Base-by-base conservation (phyloP, 2,797 vertebrate species). In the Cossypha caffra region DNA sequence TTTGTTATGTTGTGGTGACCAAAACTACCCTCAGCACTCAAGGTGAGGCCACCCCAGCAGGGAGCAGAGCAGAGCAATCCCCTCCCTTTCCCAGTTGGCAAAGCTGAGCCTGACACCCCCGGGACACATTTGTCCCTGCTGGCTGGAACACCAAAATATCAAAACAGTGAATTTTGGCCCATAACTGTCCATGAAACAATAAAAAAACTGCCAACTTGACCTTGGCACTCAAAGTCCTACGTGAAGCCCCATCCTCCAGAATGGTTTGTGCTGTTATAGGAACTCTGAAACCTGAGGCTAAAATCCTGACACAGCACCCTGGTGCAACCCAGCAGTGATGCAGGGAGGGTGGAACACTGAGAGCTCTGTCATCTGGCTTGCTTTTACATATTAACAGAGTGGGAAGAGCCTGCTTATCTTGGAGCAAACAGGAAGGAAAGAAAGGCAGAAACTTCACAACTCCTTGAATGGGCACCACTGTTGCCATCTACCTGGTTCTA, bases 31-130 rank as follows among this genome's bases (percentile, higher is more conserved):
- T 6, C 29, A 47, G 47, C 20, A 47, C 24, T 25, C 0, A 0
- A 29, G 52, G n/a, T 43, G 45, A 75, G n/a, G 10, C 28, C 0
- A 0, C 8, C 26, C 16, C 52, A 52, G 11, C 12, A 20, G 7
- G 15, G 7, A 35, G 11, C 12, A 20, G 7, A 18, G 7, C 31
- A 63, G 35, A 48, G 42, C 40, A 61, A 54, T 61, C 9, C 38
- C 10, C 5, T 45, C 26, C 29, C 21, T 31, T 48, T 21, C 37
- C 37, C 35, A 31, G 3, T 0, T 35, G 29, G 20, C 33, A 40
- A 61, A 40, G 40, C 48, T 38, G 38, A 33, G 5, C 63, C 40
- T 61, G 47, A 6, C 20, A 9, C 16, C 11, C n/a, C 38, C 29
- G 47, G 25, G 16, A 47, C 19, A 18, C 1, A 0, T 0, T 2